Percentiles rank a stretch among this genome's conserved stretches.
These are phyloP conservation scores for Dendrophyllia cribrosa DNA, from an alignment of 64 coral and sea anemone species.

Conservation along the genomic window DNA sequence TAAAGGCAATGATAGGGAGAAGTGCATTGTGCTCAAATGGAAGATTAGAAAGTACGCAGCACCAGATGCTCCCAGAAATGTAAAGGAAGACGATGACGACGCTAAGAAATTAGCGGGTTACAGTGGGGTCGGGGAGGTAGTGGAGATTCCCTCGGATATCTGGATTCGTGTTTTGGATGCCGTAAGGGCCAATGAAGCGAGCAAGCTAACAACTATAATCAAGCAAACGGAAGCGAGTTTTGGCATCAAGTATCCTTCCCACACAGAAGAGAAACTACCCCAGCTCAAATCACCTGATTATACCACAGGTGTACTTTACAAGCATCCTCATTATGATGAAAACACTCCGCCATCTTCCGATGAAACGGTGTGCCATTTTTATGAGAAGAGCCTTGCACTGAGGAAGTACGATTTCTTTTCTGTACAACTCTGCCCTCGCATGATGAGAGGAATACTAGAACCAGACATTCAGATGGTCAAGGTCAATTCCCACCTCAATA, in stretches of 20 bases:
- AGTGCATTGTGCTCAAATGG: background rate
- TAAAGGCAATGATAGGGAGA: too few species aligned
- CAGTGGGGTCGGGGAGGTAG: background rate
- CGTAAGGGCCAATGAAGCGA: background rate
- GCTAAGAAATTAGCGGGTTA: too few species aligned
- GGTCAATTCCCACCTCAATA: conserved; percentile 19
- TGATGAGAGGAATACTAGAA: conserved; percentile 37
- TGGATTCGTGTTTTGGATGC: conserved; percentile 34
- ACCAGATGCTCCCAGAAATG: background rate
- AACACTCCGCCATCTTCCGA: background rate
- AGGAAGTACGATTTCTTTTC: conserved; percentile 58
- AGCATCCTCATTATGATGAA: conserved; percentile 63
- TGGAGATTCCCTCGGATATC: background rate
- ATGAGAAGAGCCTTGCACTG: conserved; percentile 43
- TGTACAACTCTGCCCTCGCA: conserved; percentile 60
- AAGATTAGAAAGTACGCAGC: conserved; percentile 9
- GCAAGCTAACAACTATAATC: background rate
- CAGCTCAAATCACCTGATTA: background rate
- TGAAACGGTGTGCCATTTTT: conserved; percentile 50
- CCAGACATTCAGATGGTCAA: conserved; percentile 75
- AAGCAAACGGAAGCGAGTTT: background rate
- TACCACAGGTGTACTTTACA: conserved; percentile 17
- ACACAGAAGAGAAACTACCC: background rate
- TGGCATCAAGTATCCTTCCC: background rate
- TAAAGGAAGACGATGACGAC: background rate